Evolutionary conservation across 2,888 invertebrate genomes (phyloP).

Genomic region (Sarcophaga subvicina): DNA sequence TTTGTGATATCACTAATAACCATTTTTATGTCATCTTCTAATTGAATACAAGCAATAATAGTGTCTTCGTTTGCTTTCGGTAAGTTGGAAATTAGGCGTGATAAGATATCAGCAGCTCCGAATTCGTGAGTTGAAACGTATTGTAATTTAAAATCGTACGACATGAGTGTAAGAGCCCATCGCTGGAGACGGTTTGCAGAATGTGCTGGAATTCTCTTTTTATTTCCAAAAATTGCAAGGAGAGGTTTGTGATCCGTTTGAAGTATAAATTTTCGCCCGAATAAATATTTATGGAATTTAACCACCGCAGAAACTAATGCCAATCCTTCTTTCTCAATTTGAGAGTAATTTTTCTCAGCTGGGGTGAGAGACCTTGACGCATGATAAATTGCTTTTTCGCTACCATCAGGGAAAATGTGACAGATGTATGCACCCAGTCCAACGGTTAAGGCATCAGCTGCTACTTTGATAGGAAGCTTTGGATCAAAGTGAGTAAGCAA

Average conservation of each 20-base stretch:
- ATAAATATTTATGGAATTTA: constrained; percentile 33
- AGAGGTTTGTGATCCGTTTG: constrained; percentile 35
- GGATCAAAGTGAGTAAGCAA: constrained; percentile 75
- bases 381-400: constrained; percentile 11
- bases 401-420: constrained; percentile 67
- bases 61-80: constrained; percentile 33
- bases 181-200: constrained; percentile 50
- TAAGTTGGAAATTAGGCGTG: constrained; percentile 1
- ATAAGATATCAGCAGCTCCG: constrained; percentile 36
- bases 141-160: constrained; percentile 28
- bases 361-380: constrained; percentile 19
- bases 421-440: no score
- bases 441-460: constrained; percentile 56
- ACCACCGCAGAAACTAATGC: background rate
- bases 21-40: background rate
- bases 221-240: constrained; percentile 57
- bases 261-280: constrained; percentile 30
- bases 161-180: constrained; percentile 22
- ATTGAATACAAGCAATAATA: constrained; percentile 21
- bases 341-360: constrained; percentile 71
- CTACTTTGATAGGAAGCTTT: constrained; percentile 34
- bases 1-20: background rate
- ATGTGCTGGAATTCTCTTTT: constrained; percentile 66
- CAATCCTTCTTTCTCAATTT: constrained; percentile 51
- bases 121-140: constrained; percentile 34